Evolutionary conservation across 37 sponge, comb jelly and placozoan genomes (phyloP).

Genomic region (Aplysina aerophoba): DNA sequence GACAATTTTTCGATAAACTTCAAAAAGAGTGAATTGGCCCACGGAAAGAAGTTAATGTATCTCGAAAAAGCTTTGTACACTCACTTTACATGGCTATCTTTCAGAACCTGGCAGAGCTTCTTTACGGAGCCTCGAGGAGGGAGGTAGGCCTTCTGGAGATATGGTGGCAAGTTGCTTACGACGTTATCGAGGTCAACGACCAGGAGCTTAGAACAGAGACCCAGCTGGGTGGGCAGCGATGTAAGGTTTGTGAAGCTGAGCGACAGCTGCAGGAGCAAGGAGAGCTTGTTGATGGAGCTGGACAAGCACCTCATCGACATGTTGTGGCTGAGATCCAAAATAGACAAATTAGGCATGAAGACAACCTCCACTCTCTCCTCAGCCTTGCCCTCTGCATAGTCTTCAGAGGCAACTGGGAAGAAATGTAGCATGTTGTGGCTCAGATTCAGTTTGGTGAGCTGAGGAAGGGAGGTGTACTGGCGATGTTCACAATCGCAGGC

Average conservation of each 20-base stretch:
- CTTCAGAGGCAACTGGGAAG: constrained; percentile 33
- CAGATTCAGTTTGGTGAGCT: constrained; percentile 51
- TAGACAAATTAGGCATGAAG: constrained; percentile 59
- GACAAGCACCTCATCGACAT: constrained; percentile 32
- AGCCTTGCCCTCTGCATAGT: neutral
- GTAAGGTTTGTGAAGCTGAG: constrained; percentile 45
- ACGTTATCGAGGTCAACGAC: constrained; percentile 58
- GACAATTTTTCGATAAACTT: no score
- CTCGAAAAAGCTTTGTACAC: neutral
- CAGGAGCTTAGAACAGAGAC: constrained; percentile 42
- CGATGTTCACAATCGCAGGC: constrained; percentile 38
- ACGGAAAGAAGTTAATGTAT: no score
- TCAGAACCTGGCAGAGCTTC: constrained; percentile 58
- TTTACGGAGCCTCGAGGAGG: constrained; percentile 10
- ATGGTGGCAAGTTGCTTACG: constrained; percentile 35
- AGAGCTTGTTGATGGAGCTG: constrained; percentile 39
- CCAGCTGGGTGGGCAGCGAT: constrained; percentile 61
- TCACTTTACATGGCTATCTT: constrained; percentile 63
- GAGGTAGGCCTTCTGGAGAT: constrained; percentile 7
- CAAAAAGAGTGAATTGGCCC: no score
- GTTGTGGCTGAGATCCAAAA: constrained; percentile 58
- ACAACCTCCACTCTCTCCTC: neutral
- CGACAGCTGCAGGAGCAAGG: constrained; percentile 50
- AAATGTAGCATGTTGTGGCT: constrained; percentile 40
- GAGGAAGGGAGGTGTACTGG: constrained; percentile 43